phyloP scores from a whole-genome alignment of 1,140 invertebrate species.

The Brachionus calyciflorus region DNA sequence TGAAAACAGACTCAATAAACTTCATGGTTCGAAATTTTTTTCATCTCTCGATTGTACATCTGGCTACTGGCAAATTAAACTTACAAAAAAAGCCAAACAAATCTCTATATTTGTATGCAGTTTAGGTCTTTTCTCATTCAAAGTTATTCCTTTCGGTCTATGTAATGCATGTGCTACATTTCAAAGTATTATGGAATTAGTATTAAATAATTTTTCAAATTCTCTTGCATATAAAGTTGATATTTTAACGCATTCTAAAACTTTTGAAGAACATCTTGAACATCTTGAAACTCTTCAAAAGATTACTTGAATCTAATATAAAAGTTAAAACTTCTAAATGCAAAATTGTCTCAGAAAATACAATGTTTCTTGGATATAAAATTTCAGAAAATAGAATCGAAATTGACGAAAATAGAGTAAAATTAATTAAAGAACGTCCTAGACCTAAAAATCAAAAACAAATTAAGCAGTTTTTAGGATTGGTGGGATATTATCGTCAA shows the following conservation, averaged over 20 bases:
- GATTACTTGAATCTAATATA: conserved; percentile 49
- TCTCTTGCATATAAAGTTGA: conserved; percentile 62
- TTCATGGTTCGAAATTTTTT: conserved; percentile 48
- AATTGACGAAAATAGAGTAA: neutral
- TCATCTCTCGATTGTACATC: conserved; percentile 54
- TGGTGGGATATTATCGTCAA: conserved; percentile 52
- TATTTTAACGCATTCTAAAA: conserved; percentile 57
- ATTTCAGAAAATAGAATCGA: neutral
- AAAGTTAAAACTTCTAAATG: neutral
- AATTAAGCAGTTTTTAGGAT: conserved; percentile 52
- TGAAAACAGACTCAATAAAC: neutral
- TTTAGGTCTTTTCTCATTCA: conserved; percentile 1
- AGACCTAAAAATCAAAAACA: conserved; percentile 50
- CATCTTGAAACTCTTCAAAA: conserved; percentile 55
- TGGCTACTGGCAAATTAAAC: conserved; percentile 56
- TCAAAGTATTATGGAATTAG: conserved; percentile 60
- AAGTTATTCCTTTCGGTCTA: conserved; percentile 58
- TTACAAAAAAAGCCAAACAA: conserved; percentile 50
- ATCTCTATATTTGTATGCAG: conserved; percentile 49
- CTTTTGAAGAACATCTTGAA: conserved; percentile 58
- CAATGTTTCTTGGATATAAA: neutral
- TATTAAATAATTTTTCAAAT: conserved; percentile 51
- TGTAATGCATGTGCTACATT: conserved; percentile 59
- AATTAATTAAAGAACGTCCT: conserved; percentile 45
- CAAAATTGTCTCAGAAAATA: neutral